These are phyloP conservation scores for Sterrhoptilus dennistouni DNA, from an alignment of 2,113 vertebrate genomes.

Conservation along the genomic window DNA sequence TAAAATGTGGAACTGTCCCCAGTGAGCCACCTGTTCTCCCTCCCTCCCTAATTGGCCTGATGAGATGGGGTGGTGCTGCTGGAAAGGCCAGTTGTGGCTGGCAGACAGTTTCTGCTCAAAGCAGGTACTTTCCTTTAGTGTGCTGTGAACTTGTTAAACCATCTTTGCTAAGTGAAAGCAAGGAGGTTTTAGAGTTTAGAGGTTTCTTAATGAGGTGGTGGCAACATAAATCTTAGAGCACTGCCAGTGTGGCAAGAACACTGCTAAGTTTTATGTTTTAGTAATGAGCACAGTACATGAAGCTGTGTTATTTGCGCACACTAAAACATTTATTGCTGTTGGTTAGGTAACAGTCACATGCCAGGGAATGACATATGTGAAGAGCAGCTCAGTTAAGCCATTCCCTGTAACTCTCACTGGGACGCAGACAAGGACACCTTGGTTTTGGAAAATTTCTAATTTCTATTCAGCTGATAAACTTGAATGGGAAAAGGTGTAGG, in stretches of 20 bases:
- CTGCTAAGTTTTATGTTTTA: background rate
- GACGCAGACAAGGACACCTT: background rate
- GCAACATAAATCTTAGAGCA: background rate
- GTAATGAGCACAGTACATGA: background rate
- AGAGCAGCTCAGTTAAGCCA: background rate
- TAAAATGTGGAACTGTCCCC: background rate
- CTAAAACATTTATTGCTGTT: slow-evolving; percentile 29
- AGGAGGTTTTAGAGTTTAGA: background rate
- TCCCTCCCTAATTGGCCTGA: background rate
- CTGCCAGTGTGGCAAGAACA: background rate
- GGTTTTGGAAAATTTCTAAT: background rate
- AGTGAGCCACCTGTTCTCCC: background rate
- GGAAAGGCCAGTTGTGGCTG: background rate
- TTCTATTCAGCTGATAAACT: background rate
- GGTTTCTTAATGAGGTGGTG: background rate
- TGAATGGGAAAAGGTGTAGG: background rate
- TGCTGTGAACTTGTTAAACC: background rate
- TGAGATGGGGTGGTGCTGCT: background rate
- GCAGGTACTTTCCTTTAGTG: background rate
- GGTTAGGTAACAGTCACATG: slow-evolving; percentile 17
- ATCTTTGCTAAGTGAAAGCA: background rate
- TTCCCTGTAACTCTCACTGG: background rate
- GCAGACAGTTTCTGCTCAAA: background rate
- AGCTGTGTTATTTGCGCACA: background rate
- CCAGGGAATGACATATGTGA: background rate